Percentiles rank a stretch among this genome's conserved stretches.
phyloP scores from a whole-genome alignment of 2,888 invertebrate species.

The Balanococcus diminutus region DNA sequence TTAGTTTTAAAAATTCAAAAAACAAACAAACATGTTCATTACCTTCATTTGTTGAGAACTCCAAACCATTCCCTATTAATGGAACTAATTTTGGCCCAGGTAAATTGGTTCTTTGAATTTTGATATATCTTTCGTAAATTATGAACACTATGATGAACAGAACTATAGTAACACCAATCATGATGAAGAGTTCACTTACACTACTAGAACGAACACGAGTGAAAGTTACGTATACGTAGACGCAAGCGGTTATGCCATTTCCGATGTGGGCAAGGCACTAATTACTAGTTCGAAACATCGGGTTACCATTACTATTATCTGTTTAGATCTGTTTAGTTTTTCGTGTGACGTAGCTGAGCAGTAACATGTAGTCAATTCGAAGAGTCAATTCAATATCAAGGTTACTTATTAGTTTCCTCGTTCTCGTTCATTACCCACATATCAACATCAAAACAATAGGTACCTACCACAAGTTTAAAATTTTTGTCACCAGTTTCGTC shows the following conservation, averaged over 20 bases:
- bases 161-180: not conserved
- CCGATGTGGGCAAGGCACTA: not conserved
- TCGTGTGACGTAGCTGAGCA: not conserved
- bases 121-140: not conserved
- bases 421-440: too few relatives aligned
- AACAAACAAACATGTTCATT: too few relatives aligned
- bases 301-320: too few relatives aligned
- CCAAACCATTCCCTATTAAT: slow-evolving; percentile 26
- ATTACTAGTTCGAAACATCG: too few relatives aligned
- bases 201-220: not conserved
- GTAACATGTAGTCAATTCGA: too few relatives aligned
- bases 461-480: too few relatives aligned
- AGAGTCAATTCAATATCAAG: too few relatives aligned
- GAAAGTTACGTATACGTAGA: not conserved
- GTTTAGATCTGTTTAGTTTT: too few relatives aligned
- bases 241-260: not conserved
- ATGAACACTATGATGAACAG: not conserved
- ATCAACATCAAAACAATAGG: too few relatives aligned
- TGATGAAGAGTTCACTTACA: not conserved
- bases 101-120: slow-evolving; percentile 5
- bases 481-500: too few relatives aligned
- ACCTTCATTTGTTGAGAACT: slow-evolving; percentile 21
- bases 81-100: slow-evolving; percentile 32
- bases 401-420: too few relatives aligned
- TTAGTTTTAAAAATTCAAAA: too few relatives aligned